Evolutionary conservation across 2,797 vertebrate species (phyloP).

Genomic region (Ambastaia sidthimunki): DNA sequence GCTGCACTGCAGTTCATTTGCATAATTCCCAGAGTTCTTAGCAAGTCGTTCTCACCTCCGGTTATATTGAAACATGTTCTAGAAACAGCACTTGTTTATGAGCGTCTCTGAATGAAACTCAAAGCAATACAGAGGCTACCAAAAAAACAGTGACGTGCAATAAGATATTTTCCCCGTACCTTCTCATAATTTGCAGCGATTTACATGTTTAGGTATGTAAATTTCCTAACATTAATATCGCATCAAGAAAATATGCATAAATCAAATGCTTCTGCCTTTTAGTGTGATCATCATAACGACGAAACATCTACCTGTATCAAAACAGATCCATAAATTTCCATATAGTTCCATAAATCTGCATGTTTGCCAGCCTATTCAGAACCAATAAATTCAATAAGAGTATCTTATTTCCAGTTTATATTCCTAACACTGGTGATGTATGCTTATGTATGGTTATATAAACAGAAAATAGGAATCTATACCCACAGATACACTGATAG

Average conservation of each 20-base stretch:
- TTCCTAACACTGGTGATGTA: not conserved
- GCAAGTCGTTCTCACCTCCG: constrained; percentile 13
- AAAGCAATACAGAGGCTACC: not conserved
- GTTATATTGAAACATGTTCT: not conserved
- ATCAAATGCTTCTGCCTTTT: not conserved
- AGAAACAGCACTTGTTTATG: not conserved
- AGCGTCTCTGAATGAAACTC: not conserved
- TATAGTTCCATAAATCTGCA: not conserved
- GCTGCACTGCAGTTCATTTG: not conserved
- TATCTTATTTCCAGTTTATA: not conserved
- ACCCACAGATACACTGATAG: not conserved
- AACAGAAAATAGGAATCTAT: not conserved
- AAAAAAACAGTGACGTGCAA: not conserved
- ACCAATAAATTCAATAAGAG: not conserved
- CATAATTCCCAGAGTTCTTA: not conserved
- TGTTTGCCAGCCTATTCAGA: not conserved
- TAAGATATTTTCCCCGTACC: not conserved
- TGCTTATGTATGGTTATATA: not conserved
- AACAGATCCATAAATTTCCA: no score
- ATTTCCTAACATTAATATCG: no score
- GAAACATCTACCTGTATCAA: no score
- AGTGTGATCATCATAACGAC: no score
- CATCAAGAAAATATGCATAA: no score
- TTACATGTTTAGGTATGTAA: no score
- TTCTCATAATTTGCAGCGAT: no score